Conservation (phyloP, 2,797 vertebrate genomes). For the Cyclura pinguis region DNA sequence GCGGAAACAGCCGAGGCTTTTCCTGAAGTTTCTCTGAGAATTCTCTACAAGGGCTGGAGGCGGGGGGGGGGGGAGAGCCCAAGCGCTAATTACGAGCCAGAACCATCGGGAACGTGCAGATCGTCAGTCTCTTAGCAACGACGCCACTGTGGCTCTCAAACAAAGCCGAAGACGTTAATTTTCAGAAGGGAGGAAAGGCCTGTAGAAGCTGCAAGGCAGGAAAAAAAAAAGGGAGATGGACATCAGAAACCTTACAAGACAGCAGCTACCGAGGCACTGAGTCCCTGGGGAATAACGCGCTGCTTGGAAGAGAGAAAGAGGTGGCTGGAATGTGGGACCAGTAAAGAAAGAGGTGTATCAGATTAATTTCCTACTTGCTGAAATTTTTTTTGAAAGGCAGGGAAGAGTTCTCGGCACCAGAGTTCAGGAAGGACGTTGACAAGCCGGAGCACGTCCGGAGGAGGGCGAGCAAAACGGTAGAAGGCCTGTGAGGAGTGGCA, state of each 20-base stretch:
- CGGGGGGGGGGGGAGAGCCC: background rate
- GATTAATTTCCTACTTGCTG: background rate
- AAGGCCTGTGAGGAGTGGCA: no score
- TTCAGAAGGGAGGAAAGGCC: background rate
- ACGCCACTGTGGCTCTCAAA: background rate
- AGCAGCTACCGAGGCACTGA: background rate
- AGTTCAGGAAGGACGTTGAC: no score
- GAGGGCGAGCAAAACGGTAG: no score
- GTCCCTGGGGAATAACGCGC: background rate
- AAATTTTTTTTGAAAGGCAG: no score
- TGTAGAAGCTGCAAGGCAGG: background rate
- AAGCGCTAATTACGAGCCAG: background rate
- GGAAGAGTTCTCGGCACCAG: no score
- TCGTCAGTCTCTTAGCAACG: background rate
- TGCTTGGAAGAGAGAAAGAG: background rate
- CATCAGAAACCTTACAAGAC: background rate
- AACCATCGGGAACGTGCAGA: background rate
- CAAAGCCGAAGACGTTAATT: background rate
- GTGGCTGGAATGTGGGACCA: background rate
- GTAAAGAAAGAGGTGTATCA: no score
- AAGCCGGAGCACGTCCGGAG: no score
- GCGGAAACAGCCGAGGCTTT: background rate
- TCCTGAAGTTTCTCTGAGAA: background rate
- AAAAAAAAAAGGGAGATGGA: background rate
- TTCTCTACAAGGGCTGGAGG: background rate